These are phyloP conservation scores for Drosophila littoralis DNA, from an alignment of 1,140 invertebrate genomes.

Conservation along the genomic window DNA sequence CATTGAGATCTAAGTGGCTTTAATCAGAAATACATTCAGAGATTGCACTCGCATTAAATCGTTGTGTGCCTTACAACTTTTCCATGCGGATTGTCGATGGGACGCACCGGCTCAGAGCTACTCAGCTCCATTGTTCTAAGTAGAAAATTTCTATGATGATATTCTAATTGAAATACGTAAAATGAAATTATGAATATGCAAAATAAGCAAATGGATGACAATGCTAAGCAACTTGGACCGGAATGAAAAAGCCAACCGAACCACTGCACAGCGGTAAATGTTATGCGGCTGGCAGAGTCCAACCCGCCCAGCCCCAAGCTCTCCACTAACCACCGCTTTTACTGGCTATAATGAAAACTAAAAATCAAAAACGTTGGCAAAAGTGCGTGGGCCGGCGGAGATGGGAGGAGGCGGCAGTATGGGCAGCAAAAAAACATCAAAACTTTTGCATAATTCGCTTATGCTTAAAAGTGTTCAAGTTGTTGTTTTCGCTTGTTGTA, in stretches of 20 bases:
- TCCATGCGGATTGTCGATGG: conserved; percentile 7
- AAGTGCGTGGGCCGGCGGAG: conserved; percentile 43
- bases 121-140: conserved; percentile 65
- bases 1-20: not conserved
- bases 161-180: conserved; percentile 83
- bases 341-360: conserved; percentile 73
- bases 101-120: conserved; percentile 5
- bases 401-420: not conserved
- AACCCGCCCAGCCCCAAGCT: not conserved
- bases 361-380: conserved; percentile 67
- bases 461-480: conserved; percentile 79
- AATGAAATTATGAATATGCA: conserved; percentile 83
- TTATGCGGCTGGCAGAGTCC: conserved; percentile 47
- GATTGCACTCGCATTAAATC: conserved; percentile 31
- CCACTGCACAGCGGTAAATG: conserved; percentile 71
- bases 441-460: conserved; percentile 82
- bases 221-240: conserved; percentile 72
- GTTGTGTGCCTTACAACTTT: conserved; percentile 20
- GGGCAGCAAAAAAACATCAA: conserved; percentile 63
- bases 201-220: conserved; percentile 83
- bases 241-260: conserved; percentile 33
- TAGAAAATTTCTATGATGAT: conserved; percentile 69
- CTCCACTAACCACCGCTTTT: not conserved
- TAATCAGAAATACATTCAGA: not conserved
- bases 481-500: conserved; percentile 53